phyloP scores from a whole-genome alignment of 1,140 invertebrate genomes.

The Drosophila leontia region DNA sequence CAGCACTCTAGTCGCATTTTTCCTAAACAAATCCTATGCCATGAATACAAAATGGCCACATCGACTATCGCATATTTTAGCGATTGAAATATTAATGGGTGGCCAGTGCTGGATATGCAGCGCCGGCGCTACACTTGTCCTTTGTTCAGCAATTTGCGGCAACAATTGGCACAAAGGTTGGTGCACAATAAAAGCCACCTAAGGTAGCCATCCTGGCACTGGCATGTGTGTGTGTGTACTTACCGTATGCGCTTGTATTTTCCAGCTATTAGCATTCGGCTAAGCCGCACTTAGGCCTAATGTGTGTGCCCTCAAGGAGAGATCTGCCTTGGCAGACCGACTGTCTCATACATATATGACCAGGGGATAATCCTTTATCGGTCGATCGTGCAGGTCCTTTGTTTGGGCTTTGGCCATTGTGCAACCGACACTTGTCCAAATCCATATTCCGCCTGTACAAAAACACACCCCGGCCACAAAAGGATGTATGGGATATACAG shows the following conservation, averaged over 20 bases:
- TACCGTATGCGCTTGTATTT: conserved; percentile 23
- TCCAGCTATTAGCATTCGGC: conserved; percentile 72
- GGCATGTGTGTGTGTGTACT: conserved; percentile 53
- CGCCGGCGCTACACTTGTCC: conserved; percentile 69
- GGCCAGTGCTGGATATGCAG: conserved; percentile 32
- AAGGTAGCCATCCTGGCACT: not conserved
- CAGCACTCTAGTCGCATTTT: conserved; percentile 5
- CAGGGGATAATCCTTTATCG: conserved; percentile 69
- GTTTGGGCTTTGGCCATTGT: conserved; percentile 62
- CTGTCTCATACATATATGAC: conserved; percentile 36
- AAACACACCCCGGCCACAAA: conserved; percentile 76
- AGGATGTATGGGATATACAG: conserved; percentile 6
- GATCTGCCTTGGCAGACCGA: conserved; percentile 35
- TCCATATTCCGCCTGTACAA: conserved; percentile 38
- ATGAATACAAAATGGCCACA: conserved; percentile 35
- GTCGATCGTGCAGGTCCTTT: conserved; percentile 70
- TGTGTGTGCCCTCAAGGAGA: conserved; percentile 5
- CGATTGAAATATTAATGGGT: conserved; percentile 61
- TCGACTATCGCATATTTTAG: conserved; percentile 49
- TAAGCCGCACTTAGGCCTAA: conserved; percentile 72
- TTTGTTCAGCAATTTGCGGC: conserved; percentile 70
- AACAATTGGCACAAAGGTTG: conserved; percentile 60
- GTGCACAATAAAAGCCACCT: conserved; percentile 74
- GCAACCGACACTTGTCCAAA: conserved; percentile 70
- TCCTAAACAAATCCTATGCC: conserved; percentile 31